These are phyloP conservation scores for Aspidiotus destructor DNA, from an alignment of 2,888 invertebrate species.

Conservation along the genomic window DNA sequence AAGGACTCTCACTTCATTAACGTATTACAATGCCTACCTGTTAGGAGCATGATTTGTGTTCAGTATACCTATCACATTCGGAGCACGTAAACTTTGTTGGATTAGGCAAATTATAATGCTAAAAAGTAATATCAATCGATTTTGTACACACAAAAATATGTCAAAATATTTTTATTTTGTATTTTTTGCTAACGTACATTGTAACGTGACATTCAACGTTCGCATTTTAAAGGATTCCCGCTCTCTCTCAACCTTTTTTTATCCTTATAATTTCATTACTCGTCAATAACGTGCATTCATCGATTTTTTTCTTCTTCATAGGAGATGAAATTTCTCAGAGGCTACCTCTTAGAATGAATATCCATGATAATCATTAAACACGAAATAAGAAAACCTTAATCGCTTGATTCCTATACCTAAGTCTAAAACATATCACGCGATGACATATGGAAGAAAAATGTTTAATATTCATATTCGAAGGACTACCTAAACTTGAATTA, in stretches of 20 bases:
- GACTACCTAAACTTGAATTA: too few relatives aligned
- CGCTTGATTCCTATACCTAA: too few relatives aligned
- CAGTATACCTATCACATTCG: not conserved
- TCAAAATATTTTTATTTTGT: not conserved
- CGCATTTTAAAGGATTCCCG: conserved; percentile 24
- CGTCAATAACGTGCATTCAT: not conserved
- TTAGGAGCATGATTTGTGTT: not conserved
- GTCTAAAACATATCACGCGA: too few relatives aligned
- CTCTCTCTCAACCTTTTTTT: conserved; percentile 13
- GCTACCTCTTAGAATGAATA: too few relatives aligned
- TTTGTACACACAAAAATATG: not conserved
- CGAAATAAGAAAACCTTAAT: too few relatives aligned
- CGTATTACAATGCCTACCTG: too few relatives aligned
- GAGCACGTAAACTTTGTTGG: not conserved
- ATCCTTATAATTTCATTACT: conserved; percentile 25
- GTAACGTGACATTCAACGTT: not conserved
- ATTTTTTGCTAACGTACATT: conserved; percentile 2
- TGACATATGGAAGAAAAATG: too few relatives aligned
- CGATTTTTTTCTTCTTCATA: conserved; percentile 8
- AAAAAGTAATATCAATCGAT: not conserved
- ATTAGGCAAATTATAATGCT: not conserved
- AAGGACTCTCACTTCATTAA: too few relatives aligned
- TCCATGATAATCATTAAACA: too few relatives aligned
- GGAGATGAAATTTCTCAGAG: too few relatives aligned
- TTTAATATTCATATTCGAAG: too few relatives aligned